Conservation (phyloP, 92 coral and sea anemone species). For the Epizoanthus ramosus region DNA sequence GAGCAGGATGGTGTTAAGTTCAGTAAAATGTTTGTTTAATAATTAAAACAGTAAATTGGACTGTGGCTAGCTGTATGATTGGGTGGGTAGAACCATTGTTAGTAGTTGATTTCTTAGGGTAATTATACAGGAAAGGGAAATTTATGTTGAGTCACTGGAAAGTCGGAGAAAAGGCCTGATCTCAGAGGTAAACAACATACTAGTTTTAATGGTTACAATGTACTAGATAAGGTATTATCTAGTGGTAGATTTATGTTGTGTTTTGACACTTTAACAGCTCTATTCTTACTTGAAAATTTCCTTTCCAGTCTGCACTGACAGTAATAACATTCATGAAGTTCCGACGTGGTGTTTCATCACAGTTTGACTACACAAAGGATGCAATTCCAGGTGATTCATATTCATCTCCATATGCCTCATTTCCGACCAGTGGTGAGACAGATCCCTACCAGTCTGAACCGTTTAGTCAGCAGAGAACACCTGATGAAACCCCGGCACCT, state of each 20-base stretch:
- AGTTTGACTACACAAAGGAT: conserved; percentile 78
- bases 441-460: conserved; percentile 96
- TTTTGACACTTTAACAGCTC: background rate
- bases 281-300: background rate
- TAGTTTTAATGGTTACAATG: no score
- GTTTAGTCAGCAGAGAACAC: conserved; percentile 61
- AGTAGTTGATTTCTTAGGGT: no score
- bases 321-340: conserved; percentile 71
- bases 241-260: background rate
- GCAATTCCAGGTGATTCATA: conserved; percentile 81
- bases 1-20: no score
- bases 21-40: no score
- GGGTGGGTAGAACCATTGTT: no score
- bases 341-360: conserved; percentile 69
- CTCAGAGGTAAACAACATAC: no score
- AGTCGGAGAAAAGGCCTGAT: no score
- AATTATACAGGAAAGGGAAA: no score
- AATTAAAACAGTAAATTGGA: no score
- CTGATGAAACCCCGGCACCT: conserved; percentile 57
- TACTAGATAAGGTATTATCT: background rate
- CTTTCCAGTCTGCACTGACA: conserved; percentile 69
- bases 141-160: no score
- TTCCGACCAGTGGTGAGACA: conserved; percentile 78
- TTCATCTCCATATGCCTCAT: conserved; percentile 91
- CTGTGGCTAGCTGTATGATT: no score